phyloP scores from a whole-genome alignment of 2,888 invertebrate species.

The Cybosia mesomella region DNA sequence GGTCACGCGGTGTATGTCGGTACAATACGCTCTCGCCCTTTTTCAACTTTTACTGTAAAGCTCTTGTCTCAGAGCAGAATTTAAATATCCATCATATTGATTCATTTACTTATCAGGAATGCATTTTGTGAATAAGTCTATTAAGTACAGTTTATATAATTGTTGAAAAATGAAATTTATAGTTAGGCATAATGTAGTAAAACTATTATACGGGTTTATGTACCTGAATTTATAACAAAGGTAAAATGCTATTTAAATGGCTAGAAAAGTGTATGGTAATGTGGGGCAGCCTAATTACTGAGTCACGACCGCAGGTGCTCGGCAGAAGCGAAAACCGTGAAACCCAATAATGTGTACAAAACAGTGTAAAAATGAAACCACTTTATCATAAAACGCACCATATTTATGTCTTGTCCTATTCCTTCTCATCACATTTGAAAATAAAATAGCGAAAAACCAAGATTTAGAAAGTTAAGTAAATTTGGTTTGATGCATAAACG shows the following conservation, averaged over 20 bases:
- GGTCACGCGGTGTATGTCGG: slow-evolving; percentile 21
- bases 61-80: slow-evolving; percentile 35
- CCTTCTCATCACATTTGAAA: background rate
- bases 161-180: background rate
- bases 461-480: background rate
- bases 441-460: background rate
- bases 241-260: slow-evolving; percentile 51
- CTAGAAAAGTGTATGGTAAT: slow-evolving; percentile 63
- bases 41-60: slow-evolving; percentile 44
- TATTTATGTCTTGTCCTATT: background rate
- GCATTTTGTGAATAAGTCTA: background rate
- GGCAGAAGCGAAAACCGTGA: slow-evolving; percentile 50
- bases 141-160: background rate
- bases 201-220: background rate
- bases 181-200: background rate
- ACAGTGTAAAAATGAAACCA: background rate
- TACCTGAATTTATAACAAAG: slow-evolving; percentile 32
- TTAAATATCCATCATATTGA: slow-evolving; percentile 51
- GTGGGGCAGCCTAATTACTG: slow-evolving; percentile 68
- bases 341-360: background rate
- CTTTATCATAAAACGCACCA: background rate
- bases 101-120: slow-evolving; percentile 25
- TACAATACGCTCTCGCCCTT: slow-evolving; percentile 49
- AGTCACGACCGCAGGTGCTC: slow-evolving; percentile 62
- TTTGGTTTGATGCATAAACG: too few species aligned